Percentiles rank a stretch among this genome's conserved stretches.
phyloP scores from a whole-genome alignment of 2,888 invertebrate genomes.

The Brachypterus glaber region DNA sequence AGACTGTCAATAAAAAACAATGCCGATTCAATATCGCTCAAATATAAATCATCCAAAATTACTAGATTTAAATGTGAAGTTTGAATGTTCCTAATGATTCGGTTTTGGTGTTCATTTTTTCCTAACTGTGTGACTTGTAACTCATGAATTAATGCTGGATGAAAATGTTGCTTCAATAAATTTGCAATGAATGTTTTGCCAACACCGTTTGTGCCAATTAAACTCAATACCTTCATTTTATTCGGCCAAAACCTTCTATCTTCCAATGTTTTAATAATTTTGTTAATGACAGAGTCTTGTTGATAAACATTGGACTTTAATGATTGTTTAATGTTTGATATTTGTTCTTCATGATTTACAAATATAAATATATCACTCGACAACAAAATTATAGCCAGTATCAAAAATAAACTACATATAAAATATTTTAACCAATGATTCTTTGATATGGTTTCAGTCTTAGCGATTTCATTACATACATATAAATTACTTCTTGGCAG shows the following conservation, averaged over 20 bases:
- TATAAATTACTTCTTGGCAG: no score
- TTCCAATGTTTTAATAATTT: constrained; percentile 22
- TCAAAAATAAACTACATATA: no score
- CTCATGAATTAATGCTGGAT: constrained; percentile 20
- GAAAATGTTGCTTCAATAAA: constrained; percentile 27
- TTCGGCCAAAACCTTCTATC: constrained; percentile 15
- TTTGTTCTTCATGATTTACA: constrained; percentile 16
- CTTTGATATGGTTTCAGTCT: no score
- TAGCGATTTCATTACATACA: no score
- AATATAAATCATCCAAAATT: constrained; percentile 29
- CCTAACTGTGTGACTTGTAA: constrained; percentile 16
- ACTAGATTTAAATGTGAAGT: constrained; percentile 26
- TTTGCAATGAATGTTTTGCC: constrained; percentile 32
- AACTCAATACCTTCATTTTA: constrained; percentile 24
- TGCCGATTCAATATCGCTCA: constrained; percentile 20
- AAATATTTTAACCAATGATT: no score
- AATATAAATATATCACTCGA: neutral
- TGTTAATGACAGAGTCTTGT: constrained; percentile 22
- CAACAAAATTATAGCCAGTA: no score
- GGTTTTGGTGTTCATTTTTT: constrained; percentile 11
- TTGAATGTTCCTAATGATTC: constrained; percentile 14
- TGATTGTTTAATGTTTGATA: constrained; percentile 19
- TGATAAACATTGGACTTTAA: constrained; percentile 20
- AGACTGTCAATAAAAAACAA: constrained; percentile 25
- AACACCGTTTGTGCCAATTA: constrained; percentile 31